Conservation (phyloP, 2,797 vertebrate genomes). For the Poliocrania exsul region DNA sequence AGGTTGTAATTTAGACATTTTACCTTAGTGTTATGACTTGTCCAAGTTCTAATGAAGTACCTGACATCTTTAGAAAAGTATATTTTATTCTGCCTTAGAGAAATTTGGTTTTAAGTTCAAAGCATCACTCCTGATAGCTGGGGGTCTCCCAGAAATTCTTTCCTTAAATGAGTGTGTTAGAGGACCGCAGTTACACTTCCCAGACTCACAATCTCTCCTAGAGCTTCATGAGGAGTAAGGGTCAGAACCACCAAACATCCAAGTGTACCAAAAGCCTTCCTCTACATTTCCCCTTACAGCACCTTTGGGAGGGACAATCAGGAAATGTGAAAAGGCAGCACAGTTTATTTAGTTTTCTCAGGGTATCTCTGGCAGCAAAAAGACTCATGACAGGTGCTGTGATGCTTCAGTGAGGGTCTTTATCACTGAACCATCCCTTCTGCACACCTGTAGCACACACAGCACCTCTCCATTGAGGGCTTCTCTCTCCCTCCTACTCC, state of each 20-base stretch:
- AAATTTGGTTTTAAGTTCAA: not conserved
- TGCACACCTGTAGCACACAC: not conserved
- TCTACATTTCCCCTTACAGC: not conserved
- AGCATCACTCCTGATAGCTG: not conserved
- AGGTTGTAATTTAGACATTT: not conserved
- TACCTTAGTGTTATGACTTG: not conserved
- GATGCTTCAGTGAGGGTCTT: not conserved
- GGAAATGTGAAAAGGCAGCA: not conserved
- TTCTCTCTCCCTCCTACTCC: not conserved
- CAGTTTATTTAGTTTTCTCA: not conserved
- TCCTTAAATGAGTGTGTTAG: not conserved
- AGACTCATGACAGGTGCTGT: not conserved
- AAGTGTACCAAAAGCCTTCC: not conserved
- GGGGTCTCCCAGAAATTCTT: rapidly evolving
- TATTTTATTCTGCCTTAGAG: not conserved
- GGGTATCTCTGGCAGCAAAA: not conserved
- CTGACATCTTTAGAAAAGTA: not conserved
- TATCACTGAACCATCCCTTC: not conserved
- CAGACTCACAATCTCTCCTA: not conserved
- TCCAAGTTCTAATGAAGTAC: not conserved
- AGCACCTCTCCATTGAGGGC: not conserved
- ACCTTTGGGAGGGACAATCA: not conserved
- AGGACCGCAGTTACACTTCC: not conserved
- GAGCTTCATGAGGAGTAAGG: not conserved
- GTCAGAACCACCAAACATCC: not conserved